A percentile compares a stretch with the other conserved stretches of the same genome.
Conservation (phyloP, 2,113 vertebrate species). For the Pteronura brasiliensis region DNA sequence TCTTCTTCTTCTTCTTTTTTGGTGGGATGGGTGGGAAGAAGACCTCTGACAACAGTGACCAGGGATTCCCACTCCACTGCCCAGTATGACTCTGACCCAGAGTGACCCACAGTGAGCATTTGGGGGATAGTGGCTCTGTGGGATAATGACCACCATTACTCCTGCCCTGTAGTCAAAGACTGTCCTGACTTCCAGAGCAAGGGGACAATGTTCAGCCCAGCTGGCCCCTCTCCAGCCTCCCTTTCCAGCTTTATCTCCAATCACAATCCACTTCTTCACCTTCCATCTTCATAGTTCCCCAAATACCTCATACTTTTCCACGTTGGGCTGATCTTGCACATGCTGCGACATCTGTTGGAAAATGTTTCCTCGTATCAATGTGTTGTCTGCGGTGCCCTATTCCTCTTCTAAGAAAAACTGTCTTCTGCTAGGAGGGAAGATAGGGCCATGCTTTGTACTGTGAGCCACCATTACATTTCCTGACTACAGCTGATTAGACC, state of each 20-base stretch:
- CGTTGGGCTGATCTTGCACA: background rate
- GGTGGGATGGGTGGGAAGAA: background rate
- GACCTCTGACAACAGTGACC: background rate
- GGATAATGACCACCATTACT: background rate
- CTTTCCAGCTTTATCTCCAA: background rate
- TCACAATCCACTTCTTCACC: background rate
- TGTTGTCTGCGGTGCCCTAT: background rate
- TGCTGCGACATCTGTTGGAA: background rate
- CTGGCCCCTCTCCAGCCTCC: background rate
- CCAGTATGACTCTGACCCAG: background rate
- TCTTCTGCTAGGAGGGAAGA: background rate
- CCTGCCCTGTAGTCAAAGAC: background rate
- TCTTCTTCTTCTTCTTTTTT: background rate
- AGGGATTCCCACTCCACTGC: background rate
- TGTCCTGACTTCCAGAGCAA: background rate
- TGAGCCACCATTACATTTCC: background rate
- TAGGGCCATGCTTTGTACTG: background rate
- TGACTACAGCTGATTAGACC: background rate
- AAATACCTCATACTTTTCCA: background rate
- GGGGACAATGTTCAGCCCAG: background rate
- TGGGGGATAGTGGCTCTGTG: background rate
- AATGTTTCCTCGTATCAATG: background rate
- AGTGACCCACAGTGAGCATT: too few species aligned
- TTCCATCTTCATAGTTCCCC: background rate
- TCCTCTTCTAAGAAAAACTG: background rate